Base-by-base conservation (phyloP, 2,113 vertebrate genomes). In the Eulemur macaco region DNA sequence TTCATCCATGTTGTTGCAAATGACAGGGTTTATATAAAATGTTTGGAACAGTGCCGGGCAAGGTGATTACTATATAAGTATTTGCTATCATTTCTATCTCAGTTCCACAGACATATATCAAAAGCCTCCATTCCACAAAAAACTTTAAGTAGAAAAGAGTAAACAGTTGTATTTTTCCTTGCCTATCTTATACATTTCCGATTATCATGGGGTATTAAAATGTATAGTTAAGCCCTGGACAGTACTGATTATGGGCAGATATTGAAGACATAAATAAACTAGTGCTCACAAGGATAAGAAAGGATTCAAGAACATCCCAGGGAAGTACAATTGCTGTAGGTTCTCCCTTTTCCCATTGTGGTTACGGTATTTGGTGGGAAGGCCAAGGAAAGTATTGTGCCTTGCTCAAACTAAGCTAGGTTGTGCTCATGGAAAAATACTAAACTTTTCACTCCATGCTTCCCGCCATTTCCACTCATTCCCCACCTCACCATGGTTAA, bases 381-480 rank as follows among this genome's bases (percentile, higher is more conserved):
- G 42, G 15, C 0, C 7, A 4, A 31, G 17, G 4, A 73, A n/a
- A 42, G 13, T 37, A 13, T 0, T 29, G 34, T 64, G 27, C 23
- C 37, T 83, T 13, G 1, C 12, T 71, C 17, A 56, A 13, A 23
- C 60, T 45, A 37, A 34, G 20, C 45, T 13, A 20, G 3, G 7
- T 17, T 56, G 45, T 18, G 3, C 42, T 86, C 31, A 42, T 2
- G 29, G 37, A 25, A 47, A 74, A 86, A 21, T 4, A 11, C 27
- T 37, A 6, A 52, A 11, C 8, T 58, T 39, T 89, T 52, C 15
- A 21, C 14, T 60, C 54, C 14, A 50, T 1, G 0, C 17, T 9
- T 12, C 5, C 7, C 0, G 20, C 25, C 7, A 29, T 1, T 9
- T 17, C 9, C 10, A 18, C 2, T 45, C 20, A 58, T 31, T 50